Evolutionary conservation across 64 coral and sea anemone genomes (phyloP).

Genomic region (Porites lutea): DNA sequence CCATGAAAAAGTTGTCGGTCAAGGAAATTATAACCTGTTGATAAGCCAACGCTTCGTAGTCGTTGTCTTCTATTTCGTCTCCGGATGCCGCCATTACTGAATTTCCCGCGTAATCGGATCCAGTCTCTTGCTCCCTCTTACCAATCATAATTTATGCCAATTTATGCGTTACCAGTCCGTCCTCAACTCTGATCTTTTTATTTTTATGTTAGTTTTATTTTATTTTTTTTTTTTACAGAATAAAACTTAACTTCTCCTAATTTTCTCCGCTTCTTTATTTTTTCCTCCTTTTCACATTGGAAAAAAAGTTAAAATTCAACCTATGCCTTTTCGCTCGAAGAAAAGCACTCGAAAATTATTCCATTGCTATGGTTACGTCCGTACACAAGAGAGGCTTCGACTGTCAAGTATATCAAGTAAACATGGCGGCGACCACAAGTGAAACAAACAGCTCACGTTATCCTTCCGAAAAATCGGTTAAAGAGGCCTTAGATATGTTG

Average conservation of each 20-base stretch:
- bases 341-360: neutral
- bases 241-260: too few relatives aligned
- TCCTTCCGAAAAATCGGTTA: conserved; percentile 71
- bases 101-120: conserved; percentile 48
- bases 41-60: conserved; percentile 83
- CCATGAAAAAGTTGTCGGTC: neutral
- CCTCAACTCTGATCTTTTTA: neutral
- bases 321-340: neutral
- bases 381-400: neutral
- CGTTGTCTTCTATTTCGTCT: conserved; percentile 72
- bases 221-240: too few relatives aligned
- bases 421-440: conserved; percentile 57
- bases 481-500: conserved; percentile 82
- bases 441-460: conserved; percentile 68
- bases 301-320: too few relatives aligned
- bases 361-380: conserved; percentile 46
- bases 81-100: conserved; percentile 78
- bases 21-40: conserved; percentile 67
- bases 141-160: too few relatives aligned
- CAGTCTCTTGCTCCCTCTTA: neutral
- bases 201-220: too few relatives aligned
- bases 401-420: neutral
- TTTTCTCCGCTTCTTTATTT: neutral
- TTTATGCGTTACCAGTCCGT: neutral
- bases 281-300: neutral